Percentiles rank a stretch among this genome's conserved stretches.
Evolutionary conservation across 2,888 invertebrate genomes (phyloP).

Genomic region (Acleris cristana): DNA sequence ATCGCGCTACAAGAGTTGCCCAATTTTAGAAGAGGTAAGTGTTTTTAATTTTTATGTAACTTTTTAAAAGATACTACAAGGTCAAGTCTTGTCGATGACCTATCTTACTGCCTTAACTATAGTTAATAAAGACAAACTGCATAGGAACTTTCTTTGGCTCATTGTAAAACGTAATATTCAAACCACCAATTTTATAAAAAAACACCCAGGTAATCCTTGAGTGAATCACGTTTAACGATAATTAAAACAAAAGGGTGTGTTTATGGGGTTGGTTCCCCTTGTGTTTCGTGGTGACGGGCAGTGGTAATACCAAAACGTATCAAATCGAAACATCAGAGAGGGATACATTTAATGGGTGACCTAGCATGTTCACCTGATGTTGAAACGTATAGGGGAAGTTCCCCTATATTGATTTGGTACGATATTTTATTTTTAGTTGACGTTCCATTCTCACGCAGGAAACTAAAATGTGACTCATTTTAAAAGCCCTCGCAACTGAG

Average conservation of each 20-base stretch:
- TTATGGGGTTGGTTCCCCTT: conserved; percentile 46
- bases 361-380: conserved; percentile 63
- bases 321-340: conserved; percentile 56
- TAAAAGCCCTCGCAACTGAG: too few species aligned
- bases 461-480: too few species aligned
- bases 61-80: background rate
- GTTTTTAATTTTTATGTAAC: conserved; percentile 1
- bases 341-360: conserved; percentile 59
- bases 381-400: conserved; percentile 43
- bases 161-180: background rate
- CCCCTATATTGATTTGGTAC: conserved; percentile 20
- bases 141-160: background rate
- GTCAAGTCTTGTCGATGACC: too few species aligned
- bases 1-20: conserved; percentile 92
- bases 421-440: conserved; percentile 6
- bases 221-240: conserved; percentile 19
- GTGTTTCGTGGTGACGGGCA: conserved; percentile 43
- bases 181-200: conserved; percentile 27
- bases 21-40: conserved; percentile 88
- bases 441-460: too few species aligned
- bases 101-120: too few species aligned
- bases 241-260: conserved; percentile 48
- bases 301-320: conserved; percentile 46
- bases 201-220: conserved; percentile 38
- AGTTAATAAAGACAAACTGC: too few species aligned